A percentile compares a stretch with the other conserved stretches of the same genome.
phyloP scores from a whole-genome alignment of 2,888 invertebrate species.

The Abrostola triplasia region DNA sequence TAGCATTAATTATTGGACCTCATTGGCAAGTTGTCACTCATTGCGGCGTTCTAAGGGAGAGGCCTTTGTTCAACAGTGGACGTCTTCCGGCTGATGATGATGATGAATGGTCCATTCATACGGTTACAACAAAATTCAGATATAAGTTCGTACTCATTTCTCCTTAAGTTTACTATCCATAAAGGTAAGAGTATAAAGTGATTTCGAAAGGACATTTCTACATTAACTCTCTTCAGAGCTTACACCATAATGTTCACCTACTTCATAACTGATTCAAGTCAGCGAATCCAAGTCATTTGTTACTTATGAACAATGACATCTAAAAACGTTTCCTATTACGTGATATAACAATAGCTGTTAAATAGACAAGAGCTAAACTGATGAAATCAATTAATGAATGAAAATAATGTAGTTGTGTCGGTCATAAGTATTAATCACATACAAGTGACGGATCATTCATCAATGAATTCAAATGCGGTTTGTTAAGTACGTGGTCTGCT shows the following conservation, averaged over 20 bases:
- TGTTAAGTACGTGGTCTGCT: slow-evolving; percentile 16
- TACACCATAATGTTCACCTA: too few relatives aligned
- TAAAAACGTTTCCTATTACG: slow-evolving; percentile 20
- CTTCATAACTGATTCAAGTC: background rate
- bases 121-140: too few relatives aligned
- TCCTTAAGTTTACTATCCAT: too few relatives aligned
- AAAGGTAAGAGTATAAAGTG: too few relatives aligned
- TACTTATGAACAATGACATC: slow-evolving; percentile 31
- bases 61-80: too few relatives aligned
- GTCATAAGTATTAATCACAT: slow-evolving; percentile 25
- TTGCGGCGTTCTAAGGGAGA: too few relatives aligned
- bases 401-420: slow-evolving; percentile 29
- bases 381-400: slow-evolving; percentile 40
- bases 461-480: slow-evolving; percentile 17
- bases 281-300: slow-evolving; percentile 33
- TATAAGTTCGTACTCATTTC: too few relatives aligned
- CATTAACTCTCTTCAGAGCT: too few relatives aligned
- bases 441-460: slow-evolving; percentile 30
- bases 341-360: slow-evolving; percentile 2
- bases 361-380: slow-evolving; percentile 28
- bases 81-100: too few relatives aligned
- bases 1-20: background rate
- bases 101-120: too few relatives aligned
- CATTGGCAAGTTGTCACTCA: too few relatives aligned
- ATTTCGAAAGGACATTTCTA: too few relatives aligned